Conservation (phyloP, 2,888 invertebrate species). For the Tachina grossa region DNA sequence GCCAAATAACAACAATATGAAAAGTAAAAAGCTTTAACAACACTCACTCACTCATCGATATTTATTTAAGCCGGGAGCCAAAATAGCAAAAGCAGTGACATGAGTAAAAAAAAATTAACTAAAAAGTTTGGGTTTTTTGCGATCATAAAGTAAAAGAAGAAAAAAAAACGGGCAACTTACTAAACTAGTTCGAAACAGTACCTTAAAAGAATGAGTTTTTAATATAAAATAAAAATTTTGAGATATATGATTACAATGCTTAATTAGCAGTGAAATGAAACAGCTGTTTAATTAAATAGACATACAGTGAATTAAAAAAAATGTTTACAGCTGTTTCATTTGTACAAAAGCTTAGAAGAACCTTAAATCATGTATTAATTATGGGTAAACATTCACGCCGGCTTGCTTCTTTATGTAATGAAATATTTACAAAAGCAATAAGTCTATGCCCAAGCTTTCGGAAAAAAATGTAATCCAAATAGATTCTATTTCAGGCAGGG, state of each 20-base stretch:
- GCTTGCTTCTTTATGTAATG: too few relatives aligned
- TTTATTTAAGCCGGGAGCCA: constrained; percentile 27
- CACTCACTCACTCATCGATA: neutral
- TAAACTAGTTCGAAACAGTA: constrained; percentile 36
- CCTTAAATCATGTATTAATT: too few relatives aligned
- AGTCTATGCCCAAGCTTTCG: too few relatives aligned
- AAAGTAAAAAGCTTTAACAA: constrained; percentile 40
- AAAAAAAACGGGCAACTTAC: constrained; percentile 48
- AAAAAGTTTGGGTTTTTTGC: constrained; percentile 2
- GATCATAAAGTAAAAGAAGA: constrained; percentile 62
- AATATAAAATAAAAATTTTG: neutral
- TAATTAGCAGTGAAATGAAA: neutral
- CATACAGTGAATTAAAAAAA: too few relatives aligned
- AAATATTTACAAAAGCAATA: too few relatives aligned
- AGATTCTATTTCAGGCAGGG: too few relatives aligned
- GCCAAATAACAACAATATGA: constrained; percentile 1
- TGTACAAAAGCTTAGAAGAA: too few relatives aligned
- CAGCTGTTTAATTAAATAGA: too few relatives aligned
- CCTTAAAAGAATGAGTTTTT: neutral
- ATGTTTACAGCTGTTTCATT: too few relatives aligned
- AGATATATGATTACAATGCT: neutral
- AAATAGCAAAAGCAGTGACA: constrained; percentile 33
- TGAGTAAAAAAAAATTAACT: constrained; percentile 17
- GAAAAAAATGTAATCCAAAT: too few relatives aligned
- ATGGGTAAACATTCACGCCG: too few relatives aligned